Percentiles rank a stretch among this genome's conserved stretches.
phyloP scores from a whole-genome alignment of 30 jellyfish, hydroid and myxozoan species.

The Chrysaora quinquecirrha region DNA sequence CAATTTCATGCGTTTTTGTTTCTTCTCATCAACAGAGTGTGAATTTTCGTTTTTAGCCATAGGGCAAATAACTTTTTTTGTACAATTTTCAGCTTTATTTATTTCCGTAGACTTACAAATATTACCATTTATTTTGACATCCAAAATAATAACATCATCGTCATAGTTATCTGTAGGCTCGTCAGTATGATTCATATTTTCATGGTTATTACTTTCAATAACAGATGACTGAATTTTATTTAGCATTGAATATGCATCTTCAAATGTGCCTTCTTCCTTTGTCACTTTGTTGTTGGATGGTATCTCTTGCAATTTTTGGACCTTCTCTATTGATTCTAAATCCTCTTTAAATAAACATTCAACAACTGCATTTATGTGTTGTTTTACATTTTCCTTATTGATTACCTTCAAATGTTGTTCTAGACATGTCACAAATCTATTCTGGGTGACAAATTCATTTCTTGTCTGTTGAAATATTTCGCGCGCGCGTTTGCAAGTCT shows the following conservation, averaged over 20 bases:
- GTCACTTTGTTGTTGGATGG: slow-evolving; percentile 2
- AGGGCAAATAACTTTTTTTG: no score
- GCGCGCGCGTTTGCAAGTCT: slow-evolving; percentile 4
- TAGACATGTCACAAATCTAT: slow-evolving; percentile 15
- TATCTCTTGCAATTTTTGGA: neutral
- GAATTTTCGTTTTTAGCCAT: neutral
- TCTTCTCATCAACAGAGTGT: neutral
- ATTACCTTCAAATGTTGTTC: neutral
- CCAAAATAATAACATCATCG: neutral
- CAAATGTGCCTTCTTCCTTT: neutral
- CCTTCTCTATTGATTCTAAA: neutral
- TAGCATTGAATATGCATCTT: no score
- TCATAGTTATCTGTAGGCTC: no score
- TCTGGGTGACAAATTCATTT: slow-evolving; percentile 2
- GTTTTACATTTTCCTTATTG: slow-evolving; percentile 10
- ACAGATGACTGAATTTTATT: no score
- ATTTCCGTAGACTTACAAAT: neutral
- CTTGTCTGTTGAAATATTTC: slow-evolving; percentile 23
- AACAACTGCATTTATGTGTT: slow-evolving; percentile 1
- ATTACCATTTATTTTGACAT: neutral
- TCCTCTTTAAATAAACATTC: slow-evolving; percentile 32
- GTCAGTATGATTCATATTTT: neutral
- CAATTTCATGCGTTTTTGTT: slow-evolving; percentile 5
- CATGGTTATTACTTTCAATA: no score
- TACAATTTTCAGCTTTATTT: neutral